A percentile compares a stretch with the other conserved stretches of the same genome.
These are phyloP conservation scores for Apteryx owenii DNA, from an alignment of 2,113 vertebrate species.

Conservation along the genomic window DNA sequence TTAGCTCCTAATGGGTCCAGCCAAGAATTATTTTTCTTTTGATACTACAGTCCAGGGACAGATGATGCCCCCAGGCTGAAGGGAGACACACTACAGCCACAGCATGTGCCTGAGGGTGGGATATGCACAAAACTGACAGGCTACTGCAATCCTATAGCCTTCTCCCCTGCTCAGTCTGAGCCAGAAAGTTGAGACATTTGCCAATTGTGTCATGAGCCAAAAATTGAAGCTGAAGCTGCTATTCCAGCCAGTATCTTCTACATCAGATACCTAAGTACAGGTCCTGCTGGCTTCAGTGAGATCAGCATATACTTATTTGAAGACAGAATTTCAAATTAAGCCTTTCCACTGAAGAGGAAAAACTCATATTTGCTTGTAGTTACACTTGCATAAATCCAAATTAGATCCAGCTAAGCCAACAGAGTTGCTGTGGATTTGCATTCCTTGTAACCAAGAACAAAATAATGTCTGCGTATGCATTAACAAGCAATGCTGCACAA, in stretches of 20 bases:
- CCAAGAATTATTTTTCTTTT: background rate
- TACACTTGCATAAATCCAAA: background rate
- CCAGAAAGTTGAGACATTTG: background rate
- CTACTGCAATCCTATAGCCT: background rate
- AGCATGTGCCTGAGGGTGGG: background rate
- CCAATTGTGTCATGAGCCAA: background rate
- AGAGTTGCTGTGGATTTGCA: background rate
- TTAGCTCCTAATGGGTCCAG: background rate
- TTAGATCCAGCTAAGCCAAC: background rate
- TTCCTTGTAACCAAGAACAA: background rate
- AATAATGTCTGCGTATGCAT: background rate
- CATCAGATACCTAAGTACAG: background rate
- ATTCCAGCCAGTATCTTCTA: background rate
- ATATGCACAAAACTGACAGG: background rate
- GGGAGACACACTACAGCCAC: background rate
- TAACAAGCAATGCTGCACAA: background rate
- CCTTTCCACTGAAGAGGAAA: rapidly evolving
- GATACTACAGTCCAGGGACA: background rate
- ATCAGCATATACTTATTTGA: background rate
- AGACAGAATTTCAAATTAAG: background rate
- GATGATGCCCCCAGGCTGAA: background rate
- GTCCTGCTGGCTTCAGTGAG: background rate
- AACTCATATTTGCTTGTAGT: background rate
- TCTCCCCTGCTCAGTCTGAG: background rate
- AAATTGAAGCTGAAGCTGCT: background rate